Evolutionary conservation across 2,797 vertebrate species (phyloP).

Genomic region (Garrulus glandarius): DNA sequence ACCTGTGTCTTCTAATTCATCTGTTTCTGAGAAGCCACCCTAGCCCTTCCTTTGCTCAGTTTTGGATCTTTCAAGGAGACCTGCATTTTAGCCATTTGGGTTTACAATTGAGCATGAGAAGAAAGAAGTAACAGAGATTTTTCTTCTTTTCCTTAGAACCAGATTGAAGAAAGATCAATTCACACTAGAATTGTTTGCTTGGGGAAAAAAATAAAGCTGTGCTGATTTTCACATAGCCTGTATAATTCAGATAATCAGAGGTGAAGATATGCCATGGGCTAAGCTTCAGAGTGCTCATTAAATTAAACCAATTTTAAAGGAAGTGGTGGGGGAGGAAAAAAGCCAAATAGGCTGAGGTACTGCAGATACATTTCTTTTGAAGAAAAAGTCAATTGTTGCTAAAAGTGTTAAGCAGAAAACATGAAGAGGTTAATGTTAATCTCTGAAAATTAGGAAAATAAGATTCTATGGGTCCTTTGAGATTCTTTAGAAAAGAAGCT

Average conservation of each 20-base stretch:
- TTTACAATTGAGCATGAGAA: not conserved
- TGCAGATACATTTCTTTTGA: not conserved
- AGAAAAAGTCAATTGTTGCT: not conserved
- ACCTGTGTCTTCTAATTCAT: conserved; percentile 46
- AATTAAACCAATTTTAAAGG: conserved; percentile 33
- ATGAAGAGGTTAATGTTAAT: not conserved
- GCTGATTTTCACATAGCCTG: not conserved
- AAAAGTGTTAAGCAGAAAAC: not conserved
- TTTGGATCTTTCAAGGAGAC: conserved; percentile 27
- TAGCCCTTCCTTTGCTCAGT: conserved; percentile 27
- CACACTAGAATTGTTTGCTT: not conserved
- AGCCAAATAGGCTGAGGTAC: not conserved
- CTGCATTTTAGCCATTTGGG: not conserved
- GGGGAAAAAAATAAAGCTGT: not conserved
- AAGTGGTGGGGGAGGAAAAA: not conserved
- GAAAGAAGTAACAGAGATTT: not conserved
- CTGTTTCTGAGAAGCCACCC: conserved; percentile 55
- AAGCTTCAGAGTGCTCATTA: not conserved
- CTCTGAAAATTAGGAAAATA: not conserved
- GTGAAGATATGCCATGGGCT: not conserved
- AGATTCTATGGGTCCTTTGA: not conserved
- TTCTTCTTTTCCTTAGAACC: not conserved
- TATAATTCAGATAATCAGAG: not conserved
- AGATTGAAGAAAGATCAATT: not conserved
- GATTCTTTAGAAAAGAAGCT: not conserved